These are phyloP conservation scores for Phylloscopus whistleri DNA, from an alignment of 2,113 vertebrate species.

Conservation along the genomic window DNA sequence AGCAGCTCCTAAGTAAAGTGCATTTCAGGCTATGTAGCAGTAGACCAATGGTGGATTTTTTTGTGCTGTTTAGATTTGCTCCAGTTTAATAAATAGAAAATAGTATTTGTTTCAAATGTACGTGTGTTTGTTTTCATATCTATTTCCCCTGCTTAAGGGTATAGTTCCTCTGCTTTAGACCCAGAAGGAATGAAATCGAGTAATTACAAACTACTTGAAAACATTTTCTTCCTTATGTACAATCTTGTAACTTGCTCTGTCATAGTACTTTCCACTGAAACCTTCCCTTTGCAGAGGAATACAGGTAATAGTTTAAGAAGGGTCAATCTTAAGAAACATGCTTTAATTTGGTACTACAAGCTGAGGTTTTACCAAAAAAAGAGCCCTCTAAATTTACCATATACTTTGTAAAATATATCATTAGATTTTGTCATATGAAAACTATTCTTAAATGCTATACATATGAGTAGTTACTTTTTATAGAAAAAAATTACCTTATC, in stretches of 20 bases:
- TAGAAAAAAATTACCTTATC: background rate
- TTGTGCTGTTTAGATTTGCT: background rate
- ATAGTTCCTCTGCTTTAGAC: background rate
- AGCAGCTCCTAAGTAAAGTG: background rate
- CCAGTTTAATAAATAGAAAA: background rate
- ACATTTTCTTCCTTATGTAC: background rate
- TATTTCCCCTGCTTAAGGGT: background rate
- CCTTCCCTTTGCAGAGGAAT: background rate
- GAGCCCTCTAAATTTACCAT: background rate
- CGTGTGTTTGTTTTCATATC: background rate
- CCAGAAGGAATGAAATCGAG: background rate
- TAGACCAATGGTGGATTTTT: background rate
- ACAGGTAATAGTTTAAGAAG: background rate
- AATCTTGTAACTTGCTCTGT: background rate
- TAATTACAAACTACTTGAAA: background rate
- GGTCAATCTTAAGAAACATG: fast-evolving
- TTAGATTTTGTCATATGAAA: background rate
- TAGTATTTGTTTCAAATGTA: background rate
- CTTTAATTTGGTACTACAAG: background rate
- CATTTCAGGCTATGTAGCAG: background rate
- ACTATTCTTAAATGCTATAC: background rate
- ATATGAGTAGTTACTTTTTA: background rate
- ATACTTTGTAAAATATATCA: background rate
- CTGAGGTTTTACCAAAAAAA: background rate
- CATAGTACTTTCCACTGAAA: background rate